These are phyloP conservation scores for Caenorhabditis wallacei DNA, from an alignment of 2,888 invertebrate species.

Conservation along the genomic window DNA sequence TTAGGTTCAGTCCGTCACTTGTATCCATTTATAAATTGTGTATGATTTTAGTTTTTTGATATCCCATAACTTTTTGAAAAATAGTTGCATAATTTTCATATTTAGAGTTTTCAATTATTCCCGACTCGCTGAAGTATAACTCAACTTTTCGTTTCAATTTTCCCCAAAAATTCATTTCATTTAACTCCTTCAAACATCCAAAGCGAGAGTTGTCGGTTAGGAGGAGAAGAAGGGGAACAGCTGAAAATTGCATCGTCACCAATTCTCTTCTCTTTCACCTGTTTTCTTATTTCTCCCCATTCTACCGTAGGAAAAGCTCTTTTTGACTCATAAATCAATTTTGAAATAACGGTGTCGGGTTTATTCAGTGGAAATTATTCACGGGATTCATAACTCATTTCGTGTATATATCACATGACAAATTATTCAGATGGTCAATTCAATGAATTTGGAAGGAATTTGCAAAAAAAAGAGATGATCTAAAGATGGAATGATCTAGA, in stretches of 20 bases:
- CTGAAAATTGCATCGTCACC: conserved; percentile 44
- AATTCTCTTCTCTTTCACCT: conserved; percentile 26
- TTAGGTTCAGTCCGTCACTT: too few species aligned
- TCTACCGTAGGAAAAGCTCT: conserved; percentile 19
- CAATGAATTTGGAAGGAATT: conserved; percentile 3
- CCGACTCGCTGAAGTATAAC: too few species aligned
- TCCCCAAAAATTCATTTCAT: too few species aligned
- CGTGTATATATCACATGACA: conserved; percentile 47
- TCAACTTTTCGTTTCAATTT: too few species aligned
- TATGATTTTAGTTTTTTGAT: too few species aligned
- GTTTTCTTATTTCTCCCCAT: neutral
- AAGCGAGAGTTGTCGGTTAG: neutral
- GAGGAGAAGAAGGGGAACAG: conserved; percentile 17
- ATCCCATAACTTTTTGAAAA: too few species aligned
- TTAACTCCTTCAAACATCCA: conserved; percentile 30
- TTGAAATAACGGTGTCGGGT: conserved; percentile 25
- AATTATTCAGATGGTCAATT: conserved; percentile 34
- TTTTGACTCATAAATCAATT: conserved; percentile 2
- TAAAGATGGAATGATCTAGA: conserved; percentile 1
- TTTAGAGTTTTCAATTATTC: too few species aligned
- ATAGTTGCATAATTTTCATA: too few species aligned
- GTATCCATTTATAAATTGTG: too few species aligned
- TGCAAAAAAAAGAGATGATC: conserved; percentile 13
- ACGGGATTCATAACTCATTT: conserved; percentile 20
- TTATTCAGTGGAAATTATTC: conserved; percentile 41